Conservation (phyloP, 1,140 invertebrate genomes). For the Apis dorsata region DNA sequence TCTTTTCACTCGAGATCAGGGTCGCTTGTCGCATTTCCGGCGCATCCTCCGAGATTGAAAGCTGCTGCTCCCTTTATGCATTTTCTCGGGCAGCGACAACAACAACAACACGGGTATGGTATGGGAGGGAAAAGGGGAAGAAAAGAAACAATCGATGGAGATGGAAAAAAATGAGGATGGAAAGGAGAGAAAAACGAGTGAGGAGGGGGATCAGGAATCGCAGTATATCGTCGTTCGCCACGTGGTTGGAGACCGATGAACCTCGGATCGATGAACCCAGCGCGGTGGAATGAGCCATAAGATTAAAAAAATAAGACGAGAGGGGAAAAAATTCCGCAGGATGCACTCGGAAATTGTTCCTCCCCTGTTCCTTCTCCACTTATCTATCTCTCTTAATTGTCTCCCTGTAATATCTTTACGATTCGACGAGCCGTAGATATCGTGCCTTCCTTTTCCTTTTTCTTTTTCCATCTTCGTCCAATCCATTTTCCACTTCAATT, state of each 20-base stretch:
- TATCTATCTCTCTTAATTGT: not conserved
- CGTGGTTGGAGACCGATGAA: no score
- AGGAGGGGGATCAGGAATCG: not conserved
- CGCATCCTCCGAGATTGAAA: slow-evolving; percentile 33
- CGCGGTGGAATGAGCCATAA: not conserved
- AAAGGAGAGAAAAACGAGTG: not conserved
- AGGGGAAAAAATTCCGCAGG: not conserved
- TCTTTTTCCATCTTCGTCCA: no score
- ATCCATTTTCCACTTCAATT: no score
- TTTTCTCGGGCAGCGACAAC: slow-evolving; percentile 6
- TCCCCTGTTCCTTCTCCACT: no score
- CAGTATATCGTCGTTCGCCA: not conserved
- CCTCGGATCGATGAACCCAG: slow-evolving; percentile 12
- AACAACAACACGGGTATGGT: not conserved
- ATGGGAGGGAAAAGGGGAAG: not conserved
- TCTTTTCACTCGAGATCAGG: slow-evolving; percentile 2
- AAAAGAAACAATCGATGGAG: slow-evolving; percentile 31
- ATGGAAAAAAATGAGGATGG: not conserved
- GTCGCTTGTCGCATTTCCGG: slow-evolving; percentile 6
- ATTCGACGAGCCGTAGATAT: no score
- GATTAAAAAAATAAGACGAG: slow-evolving; percentile 4
- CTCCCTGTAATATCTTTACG: not conserved
- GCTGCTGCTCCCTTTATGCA: slow-evolving; percentile 18
- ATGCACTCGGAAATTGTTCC: not conserved
- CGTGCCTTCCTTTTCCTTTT: no score